Evolutionary conservation across 2,888 invertebrate species (phyloP).

Genomic region (Erebia ligea): DNA sequence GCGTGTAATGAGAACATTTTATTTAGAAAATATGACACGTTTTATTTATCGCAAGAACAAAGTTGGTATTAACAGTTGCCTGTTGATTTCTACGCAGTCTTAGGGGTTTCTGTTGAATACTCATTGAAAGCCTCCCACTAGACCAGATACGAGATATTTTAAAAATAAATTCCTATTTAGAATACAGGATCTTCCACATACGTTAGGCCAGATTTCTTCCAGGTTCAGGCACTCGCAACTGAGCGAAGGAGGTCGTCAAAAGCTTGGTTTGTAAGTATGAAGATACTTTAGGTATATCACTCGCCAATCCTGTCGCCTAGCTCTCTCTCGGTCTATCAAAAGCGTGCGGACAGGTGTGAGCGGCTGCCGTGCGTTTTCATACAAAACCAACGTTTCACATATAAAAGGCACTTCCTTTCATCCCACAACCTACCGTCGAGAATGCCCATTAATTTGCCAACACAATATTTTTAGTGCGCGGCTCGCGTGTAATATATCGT

Average conservation of each 20-base stretch:
- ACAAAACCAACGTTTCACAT: slow-evolving; percentile 82
- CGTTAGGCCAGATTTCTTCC: too few relatives aligned
- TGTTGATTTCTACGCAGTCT: too few relatives aligned
- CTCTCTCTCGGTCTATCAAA: slow-evolving; percentile 54
- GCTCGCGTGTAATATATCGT: slow-evolving; percentile 83
- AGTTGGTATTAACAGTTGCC: too few relatives aligned
- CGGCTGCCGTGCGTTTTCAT: slow-evolving; percentile 81
- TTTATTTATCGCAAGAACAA: background rate
- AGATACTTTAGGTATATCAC: background rate
- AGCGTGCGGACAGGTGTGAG: slow-evolving; percentile 77
- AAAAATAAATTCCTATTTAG: too few relatives aligned
- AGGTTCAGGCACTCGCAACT: too few relatives aligned
- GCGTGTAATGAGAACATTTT: slow-evolving; percentile 4
- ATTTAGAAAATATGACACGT: background rate
- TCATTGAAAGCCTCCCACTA: too few relatives aligned
- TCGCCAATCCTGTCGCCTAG: slow-evolving; percentile 51
- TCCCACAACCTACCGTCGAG: slow-evolving; percentile 81
- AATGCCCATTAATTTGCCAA: slow-evolving; percentile 84
- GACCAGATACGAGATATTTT: too few relatives aligned
- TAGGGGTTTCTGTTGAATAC: too few relatives aligned
- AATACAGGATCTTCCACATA: too few relatives aligned
- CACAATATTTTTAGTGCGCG: slow-evolving; percentile 83
- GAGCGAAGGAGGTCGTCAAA: too few relatives aligned
- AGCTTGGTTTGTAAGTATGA: background rate
- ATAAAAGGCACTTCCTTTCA: slow-evolving; percentile 83